Evolutionary conservation across 1,140 invertebrate genomes (phyloP).

Genomic region (Lithobius niger): DNA sequence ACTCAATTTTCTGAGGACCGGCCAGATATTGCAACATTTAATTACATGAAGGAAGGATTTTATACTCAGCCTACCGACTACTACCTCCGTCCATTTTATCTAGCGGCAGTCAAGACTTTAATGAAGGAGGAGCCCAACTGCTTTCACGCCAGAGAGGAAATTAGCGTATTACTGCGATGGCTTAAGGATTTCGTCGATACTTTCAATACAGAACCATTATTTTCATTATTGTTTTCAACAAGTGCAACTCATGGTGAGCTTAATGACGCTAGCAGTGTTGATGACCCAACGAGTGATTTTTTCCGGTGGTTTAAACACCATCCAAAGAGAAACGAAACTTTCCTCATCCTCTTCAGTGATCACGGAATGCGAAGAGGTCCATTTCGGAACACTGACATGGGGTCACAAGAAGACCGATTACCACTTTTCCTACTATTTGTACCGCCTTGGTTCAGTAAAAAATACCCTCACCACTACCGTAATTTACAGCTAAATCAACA

Average conservation of each 20-base stretch:
- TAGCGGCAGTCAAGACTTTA: slow-evolving; percentile 15
- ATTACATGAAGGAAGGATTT: slow-evolving; percentile 66
- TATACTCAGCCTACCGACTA: slow-evolving; percentile 62
- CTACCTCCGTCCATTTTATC: slow-evolving; percentile 55
- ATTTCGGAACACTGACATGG: slow-evolving; percentile 36
- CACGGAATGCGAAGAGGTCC: slow-evolving; percentile 42
- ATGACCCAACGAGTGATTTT: slow-evolving; percentile 26
- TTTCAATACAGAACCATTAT: background rate
- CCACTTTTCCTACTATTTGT: slow-evolving; percentile 40
- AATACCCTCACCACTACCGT: slow-evolving; percentile 26
- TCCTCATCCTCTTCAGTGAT: slow-evolving; percentile 41
- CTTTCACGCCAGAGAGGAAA: background rate
- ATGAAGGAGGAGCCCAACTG: background rate
- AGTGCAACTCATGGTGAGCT: slow-evolving; percentile 30
- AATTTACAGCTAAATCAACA: slow-evolving; percentile 32
- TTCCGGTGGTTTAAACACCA: slow-evolving; percentile 24
- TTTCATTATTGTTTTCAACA: slow-evolving; percentile 28
- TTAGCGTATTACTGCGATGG: background rate
- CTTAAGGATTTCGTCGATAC: background rate
- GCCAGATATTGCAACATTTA: slow-evolving; percentile 58
- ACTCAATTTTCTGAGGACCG: slow-evolving; percentile 69
- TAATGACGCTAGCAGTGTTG: slow-evolving; percentile 27
- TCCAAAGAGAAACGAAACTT: slow-evolving; percentile 33
- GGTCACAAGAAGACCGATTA: slow-evolving; percentile 41
- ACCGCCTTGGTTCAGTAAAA: slow-evolving; percentile 32